Evolutionary conservation across 1,140 invertebrate species (phyloP), one percentile per base, ranked within the genome.

Genomic region (Drosophila lacertosa): DNA sequence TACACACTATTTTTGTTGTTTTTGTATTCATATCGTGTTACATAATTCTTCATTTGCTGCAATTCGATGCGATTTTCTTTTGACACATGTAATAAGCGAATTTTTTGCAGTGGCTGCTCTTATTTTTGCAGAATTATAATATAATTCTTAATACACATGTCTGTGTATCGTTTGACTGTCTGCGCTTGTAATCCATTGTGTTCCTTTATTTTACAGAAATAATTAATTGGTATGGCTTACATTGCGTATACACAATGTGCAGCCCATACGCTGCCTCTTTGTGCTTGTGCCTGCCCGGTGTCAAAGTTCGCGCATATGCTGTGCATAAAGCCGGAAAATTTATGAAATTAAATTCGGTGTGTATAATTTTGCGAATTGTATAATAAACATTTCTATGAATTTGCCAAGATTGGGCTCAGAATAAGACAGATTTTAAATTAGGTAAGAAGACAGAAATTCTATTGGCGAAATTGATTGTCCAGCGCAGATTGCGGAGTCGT

Each of bases 151-250:
- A 48, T 35, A 11, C n/a, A 22, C 29, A 33, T 55, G 26, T 57
- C 47, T 44, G 68, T 71, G 32, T 74, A 53, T 79, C 64, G 77
- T 73, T 73, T 40, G 51, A 57, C 24, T 81, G 64, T 48, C 45
- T 60, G 32, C n/a, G 42, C 26, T 39, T 35, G 58, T 60, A 65
- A 83, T 78, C 64, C 74, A 16, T 47, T 55, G 69, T 13, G 32
- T 18, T 33, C 11, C 16, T 68, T 62, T 57, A 55, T 48, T 44
- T 24, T 35, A 29, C 55, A 58, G 53, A 71, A 68, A 78, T 83
- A 79, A 79, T 84, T 83, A 75, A 83, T 84, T 79, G 32, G 16
- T 48, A 16, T 24, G 42, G 33, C 42, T 44, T 57, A 60, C 26
- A 35, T 59, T 44, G 58, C 57, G 62, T 60, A 72, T 81, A 60